A percentile compares a stretch with the other conserved stretches of the same genome.
Conservation (phyloP, 2,888 invertebrate genomes). For the Leuctra nigra region DNA sequence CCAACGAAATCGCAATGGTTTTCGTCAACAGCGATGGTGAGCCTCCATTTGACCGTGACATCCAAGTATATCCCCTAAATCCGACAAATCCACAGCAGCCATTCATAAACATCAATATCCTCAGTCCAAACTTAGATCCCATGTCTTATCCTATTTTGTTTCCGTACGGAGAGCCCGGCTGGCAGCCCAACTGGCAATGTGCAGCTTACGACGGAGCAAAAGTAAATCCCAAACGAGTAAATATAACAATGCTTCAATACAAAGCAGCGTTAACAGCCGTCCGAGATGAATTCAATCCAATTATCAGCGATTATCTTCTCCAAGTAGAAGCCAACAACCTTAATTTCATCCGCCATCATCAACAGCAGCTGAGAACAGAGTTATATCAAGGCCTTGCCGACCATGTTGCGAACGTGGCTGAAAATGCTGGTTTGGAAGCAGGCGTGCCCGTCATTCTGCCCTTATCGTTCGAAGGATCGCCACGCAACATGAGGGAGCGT, state of each 20-base stretch:
- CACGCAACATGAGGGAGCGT: conserved; percentile 26
- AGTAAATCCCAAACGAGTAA: too few relatives aligned
- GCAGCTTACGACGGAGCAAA: conserved; percentile 29
- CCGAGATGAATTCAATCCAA: neutral
- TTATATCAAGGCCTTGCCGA: neutral
- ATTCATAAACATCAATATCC: too few relatives aligned
- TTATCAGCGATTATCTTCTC: neutral
- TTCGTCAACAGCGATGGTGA: too few relatives aligned
- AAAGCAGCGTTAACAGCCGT: neutral
- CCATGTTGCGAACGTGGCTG: too few relatives aligned
- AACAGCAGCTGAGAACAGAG: neutral
- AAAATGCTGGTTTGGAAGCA: neutral
- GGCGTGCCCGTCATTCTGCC: conserved; percentile 29
- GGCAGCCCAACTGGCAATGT: conserved; percentile 17
- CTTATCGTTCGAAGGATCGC: conserved; percentile 27
- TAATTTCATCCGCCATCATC: neutral
- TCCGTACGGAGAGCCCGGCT: neutral
- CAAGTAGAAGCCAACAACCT: conserved; percentile 1
- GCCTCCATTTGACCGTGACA: too few relatives aligned
- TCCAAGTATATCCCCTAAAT: too few relatives aligned
- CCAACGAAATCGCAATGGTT: too few relatives aligned
- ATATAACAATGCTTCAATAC: neutral
- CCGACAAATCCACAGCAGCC: too few relatives aligned
- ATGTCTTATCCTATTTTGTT: neutral
- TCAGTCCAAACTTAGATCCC: too few relatives aligned